Evolutionary conservation across 35 echinoderm and acorn worm genomes (phyloP).

Genomic region (Heliocidaris tuberculata): DNA sequence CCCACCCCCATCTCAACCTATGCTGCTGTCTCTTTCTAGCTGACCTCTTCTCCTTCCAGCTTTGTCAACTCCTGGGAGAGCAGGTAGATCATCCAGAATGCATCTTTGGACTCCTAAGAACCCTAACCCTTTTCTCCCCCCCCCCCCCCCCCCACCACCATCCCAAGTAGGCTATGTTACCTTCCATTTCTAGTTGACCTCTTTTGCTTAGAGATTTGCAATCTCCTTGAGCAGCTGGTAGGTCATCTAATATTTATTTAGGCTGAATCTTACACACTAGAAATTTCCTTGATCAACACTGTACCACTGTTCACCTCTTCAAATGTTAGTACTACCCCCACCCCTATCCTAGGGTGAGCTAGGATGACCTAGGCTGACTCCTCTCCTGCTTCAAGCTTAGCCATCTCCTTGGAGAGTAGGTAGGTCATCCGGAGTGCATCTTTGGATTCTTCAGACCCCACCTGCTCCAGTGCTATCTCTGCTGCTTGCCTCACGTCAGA

Average conservation of each 20-base stretch:
- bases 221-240: too few relatives aligned
- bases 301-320: too few relatives aligned
- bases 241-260: too few relatives aligned
- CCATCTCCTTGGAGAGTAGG: slow-evolving; percentile 70
- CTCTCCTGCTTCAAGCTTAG: slow-evolving; percentile 44
- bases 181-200: too few relatives aligned
- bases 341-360: neutral
- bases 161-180: too few relatives aligned
- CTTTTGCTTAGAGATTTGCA: too few relatives aligned
- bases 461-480: slow-evolving; percentile 66
- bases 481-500: slow-evolving; percentile 88
- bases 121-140: neutral
- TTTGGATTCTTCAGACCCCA: slow-evolving; percentile 64
- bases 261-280: too few relatives aligned
- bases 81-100: slow-evolving; percentile 64
- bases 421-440: slow-evolving; percentile 75
- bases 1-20: too few relatives aligned
- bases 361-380: neutral
- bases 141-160: too few relatives aligned
- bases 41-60: slow-evolving; percentile 21
- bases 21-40: too few relatives aligned
- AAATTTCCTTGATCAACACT: too few relatives aligned
- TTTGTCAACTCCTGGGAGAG: slow-evolving; percentile 63
- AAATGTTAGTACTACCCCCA: too few relatives aligned
- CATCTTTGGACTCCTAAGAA: slow-evolving; percentile 61